Evolutionary conservation across 2,797 vertebrate species (phyloP), one percentile per base, ranked within the genome.

Genomic region (Miichthys miiuy): DNA sequence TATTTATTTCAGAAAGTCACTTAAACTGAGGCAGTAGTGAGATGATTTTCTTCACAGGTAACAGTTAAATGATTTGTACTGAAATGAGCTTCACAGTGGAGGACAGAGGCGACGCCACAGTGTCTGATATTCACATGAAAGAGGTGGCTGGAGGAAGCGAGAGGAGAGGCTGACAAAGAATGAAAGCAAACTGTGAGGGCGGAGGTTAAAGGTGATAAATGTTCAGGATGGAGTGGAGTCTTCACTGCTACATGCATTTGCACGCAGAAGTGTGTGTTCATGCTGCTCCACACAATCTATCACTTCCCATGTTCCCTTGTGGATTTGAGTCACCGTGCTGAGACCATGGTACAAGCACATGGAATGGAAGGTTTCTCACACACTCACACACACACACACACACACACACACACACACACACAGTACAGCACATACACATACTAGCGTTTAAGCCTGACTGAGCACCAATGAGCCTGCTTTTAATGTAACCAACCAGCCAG

Each of bases 401-500:
- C 30, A 30, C 30, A 6, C 30, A 34, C 34, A 38, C 34, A 74
- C 51, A 68, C 66, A 52, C n/a, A 44, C 68, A 65, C 18, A 69
- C 25, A 44, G 54, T 55, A 52, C 50, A 78, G 23, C 34, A 47
- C 50, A 72, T 6, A 82, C 68, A 68, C 69, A 67, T 14, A 77
- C 50, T 18, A 13, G 42, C 42, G 72, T 81, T 84, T 69, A 51
- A 69, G 77, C 63, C 60, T 77, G 79, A 61, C 21, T 80, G 77
- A 79, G 69, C 87, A 85, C 82, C 82, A 85, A 73, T 79, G 78
- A 75, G 56, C 38, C 78, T 76, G 72, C 64, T 77, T 81, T 79
- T 79, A 83, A 81, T 85, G 80, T 50, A 77, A 82, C 71, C 64
- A 84, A 80, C 70, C 74, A 86, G 73, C 74, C 74, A 85, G 57